Percentiles rank a stretch among this genome's conserved stretches.
These are phyloP conservation scores for Aythya baeri DNA, from an alignment of 2,113 vertebrate genomes.

Conservation along the genomic window DNA sequence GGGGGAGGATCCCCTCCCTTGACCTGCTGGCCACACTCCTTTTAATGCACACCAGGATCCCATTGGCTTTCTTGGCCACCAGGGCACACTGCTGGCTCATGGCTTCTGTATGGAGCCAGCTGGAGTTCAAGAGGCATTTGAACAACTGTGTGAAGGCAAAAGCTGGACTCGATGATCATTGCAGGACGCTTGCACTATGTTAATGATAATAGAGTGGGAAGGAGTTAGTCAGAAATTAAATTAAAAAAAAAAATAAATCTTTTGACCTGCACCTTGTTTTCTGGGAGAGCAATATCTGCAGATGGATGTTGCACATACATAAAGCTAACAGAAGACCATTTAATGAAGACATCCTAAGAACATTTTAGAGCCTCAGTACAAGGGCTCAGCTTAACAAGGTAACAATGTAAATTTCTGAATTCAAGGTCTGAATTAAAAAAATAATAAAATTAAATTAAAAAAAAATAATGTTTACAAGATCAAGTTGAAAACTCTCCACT, in stretches of 20 bases:
- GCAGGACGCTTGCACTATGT: no score
- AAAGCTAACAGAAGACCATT: background rate
- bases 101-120: no score
- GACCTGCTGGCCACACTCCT: no score
- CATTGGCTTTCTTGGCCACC: no score
- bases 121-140: no score
- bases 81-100: no score
- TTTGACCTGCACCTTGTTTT: background rate
- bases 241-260: no score
- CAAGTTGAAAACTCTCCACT: background rate
- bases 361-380: background rate
- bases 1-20: no score
- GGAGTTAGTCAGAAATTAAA: background rate
- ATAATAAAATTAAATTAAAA: no score
- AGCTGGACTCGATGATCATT: no score
- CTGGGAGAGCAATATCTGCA: background rate
- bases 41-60: no score
- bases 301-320: background rate
- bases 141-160: no score
- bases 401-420: background rate
- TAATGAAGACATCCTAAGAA: background rate
- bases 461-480: background rate
- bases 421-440: background rate
- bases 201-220: background rate
- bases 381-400: background rate